Base-by-base conservation (phyloP, 2,888 invertebrate genomes). In the Orgyia antiqua region DNA sequence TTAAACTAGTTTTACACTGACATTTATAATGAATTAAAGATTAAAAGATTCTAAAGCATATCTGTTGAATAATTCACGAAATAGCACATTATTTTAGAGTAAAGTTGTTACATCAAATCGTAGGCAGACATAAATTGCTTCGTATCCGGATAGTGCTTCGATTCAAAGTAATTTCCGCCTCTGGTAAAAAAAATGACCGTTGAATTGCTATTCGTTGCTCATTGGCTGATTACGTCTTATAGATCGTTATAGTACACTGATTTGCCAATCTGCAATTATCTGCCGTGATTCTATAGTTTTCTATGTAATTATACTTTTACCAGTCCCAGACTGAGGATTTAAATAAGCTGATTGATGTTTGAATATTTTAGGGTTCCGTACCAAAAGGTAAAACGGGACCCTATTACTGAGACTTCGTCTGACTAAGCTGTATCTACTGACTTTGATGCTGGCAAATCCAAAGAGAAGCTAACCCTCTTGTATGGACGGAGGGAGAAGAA, bases 161-260 rank as follows among this genome's bases (percentile, higher is more conserved):
- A 70, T 58, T 65, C 66, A 57, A 59, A 58, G 57, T 68, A 68
- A 75, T 74, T 71, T 75, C 78, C 72, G 69, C 42, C 43, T 49
- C 44, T 45, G 51, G 44, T 55, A 68, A 69, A 74, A n/a, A n/a
- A 69, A 65, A 53, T 54, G 59, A 62, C 61, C 62, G 68, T 68
- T 68, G 61, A 57, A 57, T 47, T 51, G 42, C 44, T 52, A 55
- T 53, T 53, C 58, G 60, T 53, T 58, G 49, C 44, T 42, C 40
- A 45, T 40, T 37, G 46, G 32, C 44, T 53, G 51, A 42, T 45
- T 50, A 41, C 32, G 24, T 37, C n/a, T n/a, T 24, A 21, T 27
- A 18, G 27, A 32, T 24, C 24, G 27, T n/a, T n/a, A n/a, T n/a
- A 24, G 13, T 19, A 28, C 31, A n/a, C 30, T 31, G 27, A 8